A percentile compares a stretch with the other conserved stretches of the same genome.
phyloP scores from a whole-genome alignment of 2,888 invertebrate genomes.

The Limnephilus auricula region DNA sequence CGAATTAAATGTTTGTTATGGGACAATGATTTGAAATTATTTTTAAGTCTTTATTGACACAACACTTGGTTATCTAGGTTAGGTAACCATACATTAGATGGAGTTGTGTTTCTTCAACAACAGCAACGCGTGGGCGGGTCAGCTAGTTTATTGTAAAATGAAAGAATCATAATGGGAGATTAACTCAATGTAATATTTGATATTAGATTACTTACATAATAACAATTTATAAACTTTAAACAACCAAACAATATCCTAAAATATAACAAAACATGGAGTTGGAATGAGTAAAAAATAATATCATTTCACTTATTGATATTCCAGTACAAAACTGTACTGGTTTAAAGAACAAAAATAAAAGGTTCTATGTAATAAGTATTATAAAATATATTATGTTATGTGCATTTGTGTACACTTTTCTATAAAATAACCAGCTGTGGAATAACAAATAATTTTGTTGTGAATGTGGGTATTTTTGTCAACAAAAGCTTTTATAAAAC shows the following conservation, averaged over 20 bases:
- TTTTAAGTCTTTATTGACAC: too few species aligned
- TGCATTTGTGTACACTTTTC: background rate
- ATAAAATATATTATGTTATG: background rate
- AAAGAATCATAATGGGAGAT: background rate
- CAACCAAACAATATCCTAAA: background rate
- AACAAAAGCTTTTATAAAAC: background rate
- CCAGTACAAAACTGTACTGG: background rate
- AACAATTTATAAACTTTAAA: background rate
- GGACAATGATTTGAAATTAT: too few species aligned
- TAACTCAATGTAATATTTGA: background rate
- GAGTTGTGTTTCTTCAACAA: too few species aligned
- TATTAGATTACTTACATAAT: background rate
- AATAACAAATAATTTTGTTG: background rate
- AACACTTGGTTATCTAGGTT: too few species aligned
- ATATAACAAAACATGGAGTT: background rate
- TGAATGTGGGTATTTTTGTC: background rate
- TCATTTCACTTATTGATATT: background rate
- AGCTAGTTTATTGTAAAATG: background rate
- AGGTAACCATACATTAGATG: too few species aligned
- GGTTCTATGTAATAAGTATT: background rate
- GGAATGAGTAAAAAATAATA: background rate
- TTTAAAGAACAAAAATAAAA: background rate
- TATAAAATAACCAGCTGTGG: background rate
- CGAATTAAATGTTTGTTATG: too few species aligned
- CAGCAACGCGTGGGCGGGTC: too few species aligned